phyloP scores from a whole-genome alignment of 2,113 vertebrate species.

The Melanostigma gelatinosum region DNA sequence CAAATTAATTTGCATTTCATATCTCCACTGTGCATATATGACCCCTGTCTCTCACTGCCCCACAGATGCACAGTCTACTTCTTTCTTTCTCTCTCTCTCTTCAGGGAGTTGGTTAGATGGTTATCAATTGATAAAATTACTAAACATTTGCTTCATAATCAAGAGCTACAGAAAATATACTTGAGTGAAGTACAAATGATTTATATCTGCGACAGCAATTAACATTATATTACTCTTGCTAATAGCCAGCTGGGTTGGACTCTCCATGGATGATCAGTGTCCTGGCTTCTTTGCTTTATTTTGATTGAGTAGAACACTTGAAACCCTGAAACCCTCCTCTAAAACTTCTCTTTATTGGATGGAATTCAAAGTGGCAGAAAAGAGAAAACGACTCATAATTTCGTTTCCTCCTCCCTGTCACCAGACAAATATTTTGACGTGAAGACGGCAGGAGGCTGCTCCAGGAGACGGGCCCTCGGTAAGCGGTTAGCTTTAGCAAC shows the following conservation, averaged over 20 bases:
- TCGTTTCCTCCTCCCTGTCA: not conserved
- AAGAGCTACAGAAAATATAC: not conserved
- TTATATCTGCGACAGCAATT: not conserved
- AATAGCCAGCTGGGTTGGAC: constrained; percentile 1
- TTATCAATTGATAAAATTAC: not conserved
- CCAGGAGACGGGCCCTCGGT: too few species aligned
- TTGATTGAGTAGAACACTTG: not conserved
- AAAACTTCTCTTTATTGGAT: not conserved
- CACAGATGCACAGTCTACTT: not conserved
- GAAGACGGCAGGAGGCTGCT: not conserved
- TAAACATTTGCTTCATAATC: not conserved
- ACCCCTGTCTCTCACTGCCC: not conserved
- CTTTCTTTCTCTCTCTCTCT: not conserved
- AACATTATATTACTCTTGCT: not conserved
- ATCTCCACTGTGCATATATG: not conserved
- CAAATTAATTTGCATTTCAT: not conserved
- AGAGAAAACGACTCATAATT: not conserved
- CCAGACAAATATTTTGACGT: not conserved
- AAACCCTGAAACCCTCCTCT: not conserved
- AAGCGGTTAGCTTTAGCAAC: not conserved
- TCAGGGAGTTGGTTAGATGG: not conserved
- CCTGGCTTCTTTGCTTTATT: not conserved
- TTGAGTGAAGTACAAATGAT: not conserved
- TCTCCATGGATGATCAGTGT: not conserved
- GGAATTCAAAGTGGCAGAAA: not conserved